Percentiles rank a stretch among this genome's conserved stretches.
Evolutionary conservation across 2,797 vertebrate species (phyloP).

Genomic region (Hippocampus kuda): DNA sequence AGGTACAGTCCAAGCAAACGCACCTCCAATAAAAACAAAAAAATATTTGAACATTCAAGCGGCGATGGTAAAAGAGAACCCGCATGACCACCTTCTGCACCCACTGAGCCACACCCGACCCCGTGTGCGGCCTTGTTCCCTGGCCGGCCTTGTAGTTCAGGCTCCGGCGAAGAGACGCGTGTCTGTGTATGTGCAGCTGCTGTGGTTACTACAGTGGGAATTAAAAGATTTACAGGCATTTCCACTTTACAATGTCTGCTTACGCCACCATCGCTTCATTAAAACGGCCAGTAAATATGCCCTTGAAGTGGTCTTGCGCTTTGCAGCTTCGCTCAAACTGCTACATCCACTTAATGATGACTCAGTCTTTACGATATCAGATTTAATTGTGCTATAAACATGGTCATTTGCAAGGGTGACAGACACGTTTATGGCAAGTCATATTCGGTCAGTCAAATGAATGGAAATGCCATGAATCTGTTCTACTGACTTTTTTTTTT

Average conservation of each 20-base stretch:
- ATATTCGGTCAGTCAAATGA: too few species aligned
- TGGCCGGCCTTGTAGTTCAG: conserved; percentile 4
- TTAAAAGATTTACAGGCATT: conserved; percentile 30
- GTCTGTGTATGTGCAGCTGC: conserved; percentile 38
- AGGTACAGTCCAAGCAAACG: conserved; percentile 66
- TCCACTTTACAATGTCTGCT: conserved; percentile 23
- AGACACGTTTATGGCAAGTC: not conserved
- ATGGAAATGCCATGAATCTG: too few species aligned
- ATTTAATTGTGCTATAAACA: not conserved
- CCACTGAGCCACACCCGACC: conserved; percentile 28
- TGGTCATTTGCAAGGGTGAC: not conserved
- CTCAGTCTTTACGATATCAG: not conserved
- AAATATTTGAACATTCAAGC: not conserved
- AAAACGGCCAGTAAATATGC: not conserved
- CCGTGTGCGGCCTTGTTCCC: conserved; percentile 18
- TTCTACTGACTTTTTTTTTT: too few species aligned
- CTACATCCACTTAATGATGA: not conserved
- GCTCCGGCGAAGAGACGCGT: conserved; percentile 34
- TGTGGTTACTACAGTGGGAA: conserved; percentile 47
- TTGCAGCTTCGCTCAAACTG: not conserved
- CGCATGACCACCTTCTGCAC: conserved; percentile 30
- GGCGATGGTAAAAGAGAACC: conserved; percentile 1
- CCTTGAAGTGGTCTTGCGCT: conserved; percentile 1
- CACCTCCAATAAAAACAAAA: not conserved
- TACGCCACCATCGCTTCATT: conserved; percentile 16